Evolutionary conservation across 2,888 invertebrate species (phyloP).

Genomic region (Horisme vitalbata): DNA sequence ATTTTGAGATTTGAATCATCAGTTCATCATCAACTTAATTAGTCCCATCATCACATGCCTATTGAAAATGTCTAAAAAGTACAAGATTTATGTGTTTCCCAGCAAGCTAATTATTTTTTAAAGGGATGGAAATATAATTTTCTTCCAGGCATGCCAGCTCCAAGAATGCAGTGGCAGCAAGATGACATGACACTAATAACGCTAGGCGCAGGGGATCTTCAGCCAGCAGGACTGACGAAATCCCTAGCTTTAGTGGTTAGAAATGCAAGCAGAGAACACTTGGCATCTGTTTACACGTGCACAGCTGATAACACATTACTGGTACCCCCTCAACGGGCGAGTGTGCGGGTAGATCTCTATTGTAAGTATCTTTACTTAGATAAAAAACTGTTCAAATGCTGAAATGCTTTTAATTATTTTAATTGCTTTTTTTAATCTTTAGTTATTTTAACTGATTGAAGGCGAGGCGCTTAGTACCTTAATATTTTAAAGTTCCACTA

Average conservation of each 20-base stretch:
- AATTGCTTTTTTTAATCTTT: too few relatives aligned
- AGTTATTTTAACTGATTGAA: too few relatives aligned
- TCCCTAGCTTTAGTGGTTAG: slow-evolving; percentile 57
- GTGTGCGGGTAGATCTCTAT: slow-evolving; percentile 87
- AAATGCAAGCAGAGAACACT: slow-evolving; percentile 82
- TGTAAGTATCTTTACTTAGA: slow-evolving; percentile 67
- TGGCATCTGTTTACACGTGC: slow-evolving; percentile 86
- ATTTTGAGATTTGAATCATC: too few relatives aligned
- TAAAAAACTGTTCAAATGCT: too few relatives aligned
- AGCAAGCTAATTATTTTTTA: too few relatives aligned
- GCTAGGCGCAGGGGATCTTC: slow-evolving; percentile 55
- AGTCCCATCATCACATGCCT: too few relatives aligned
- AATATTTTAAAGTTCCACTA: too few relatives aligned
- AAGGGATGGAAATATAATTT: not conserved
- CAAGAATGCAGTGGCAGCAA: slow-evolving; percentile 72
- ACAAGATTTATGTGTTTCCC: too few relatives aligned
- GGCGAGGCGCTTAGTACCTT: too few relatives aligned
- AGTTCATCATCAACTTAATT: too few relatives aligned
- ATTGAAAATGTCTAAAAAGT: too few relatives aligned
- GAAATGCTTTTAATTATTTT: too few relatives aligned
- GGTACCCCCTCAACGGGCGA: slow-evolving; percentile 84
- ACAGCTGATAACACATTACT: slow-evolving; percentile 87
- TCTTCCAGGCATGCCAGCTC: slow-evolving; percentile 65
- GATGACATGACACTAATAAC: slow-evolving; percentile 63
- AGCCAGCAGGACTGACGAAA: slow-evolving; percentile 51